Conservation (phyloP, 2,113 vertebrate genomes). For the Megaceryle maxima region DNA sequence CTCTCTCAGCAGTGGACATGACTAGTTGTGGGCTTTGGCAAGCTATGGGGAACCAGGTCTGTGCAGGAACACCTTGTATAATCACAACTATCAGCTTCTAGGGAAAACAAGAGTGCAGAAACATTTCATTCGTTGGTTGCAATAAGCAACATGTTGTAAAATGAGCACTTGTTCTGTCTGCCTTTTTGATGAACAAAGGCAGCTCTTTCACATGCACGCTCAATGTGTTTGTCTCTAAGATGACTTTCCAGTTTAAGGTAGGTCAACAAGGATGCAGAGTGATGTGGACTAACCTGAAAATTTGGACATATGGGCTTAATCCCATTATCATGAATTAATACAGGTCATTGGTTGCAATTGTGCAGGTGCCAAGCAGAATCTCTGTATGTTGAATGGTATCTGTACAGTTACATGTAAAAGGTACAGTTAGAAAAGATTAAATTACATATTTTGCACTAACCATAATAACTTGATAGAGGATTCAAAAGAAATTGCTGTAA, state of each 20-base stretch:
- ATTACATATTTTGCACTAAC: not conserved
- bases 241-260: not conserved
- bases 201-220: not conserved
- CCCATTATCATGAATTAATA: not conserved
- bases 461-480: not conserved
- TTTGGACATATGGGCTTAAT: not conserved
- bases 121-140: not conserved
- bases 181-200: not conserved
- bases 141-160: not conserved
- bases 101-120: not conserved
- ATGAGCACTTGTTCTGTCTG: not conserved
- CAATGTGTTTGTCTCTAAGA: not conserved
- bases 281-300: not conserved
- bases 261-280: not conserved
- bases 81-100: not conserved
- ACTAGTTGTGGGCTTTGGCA: not conserved
- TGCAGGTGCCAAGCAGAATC: not conserved
- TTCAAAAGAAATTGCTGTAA: not conserved
- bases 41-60: not conserved
- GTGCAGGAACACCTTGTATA: not conserved
- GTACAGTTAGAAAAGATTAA: not conserved
- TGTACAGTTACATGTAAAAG: not conserved
- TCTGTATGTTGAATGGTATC: not conserved
- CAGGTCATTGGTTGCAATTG: not conserved
- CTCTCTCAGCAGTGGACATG: accelerated